phyloP scores from a whole-genome alignment of 2,888 invertebrate species.

The Phrixothrix hirtus region DNA sequence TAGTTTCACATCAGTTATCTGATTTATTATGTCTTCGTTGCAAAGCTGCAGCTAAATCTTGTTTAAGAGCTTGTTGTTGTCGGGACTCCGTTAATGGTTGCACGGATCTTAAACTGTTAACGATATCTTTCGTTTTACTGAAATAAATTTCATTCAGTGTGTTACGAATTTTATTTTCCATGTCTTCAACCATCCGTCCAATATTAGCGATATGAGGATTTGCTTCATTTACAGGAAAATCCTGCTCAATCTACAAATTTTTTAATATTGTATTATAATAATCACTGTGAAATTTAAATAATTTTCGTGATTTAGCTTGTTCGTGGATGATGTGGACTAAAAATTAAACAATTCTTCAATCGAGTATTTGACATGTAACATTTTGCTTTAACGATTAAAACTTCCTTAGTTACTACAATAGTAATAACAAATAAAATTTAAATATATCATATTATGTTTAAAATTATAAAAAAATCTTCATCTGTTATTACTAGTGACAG shows the following conservation, averaged over 20 bases:
- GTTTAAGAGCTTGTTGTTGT: slow-evolving; percentile 81
- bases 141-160: slow-evolving; percentile 99
- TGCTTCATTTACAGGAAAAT: slow-evolving; percentile 86
- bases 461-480: no score
- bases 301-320: no score
- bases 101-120: slow-evolving; percentile 79
- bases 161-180: slow-evolving; percentile 99
- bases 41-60: slow-evolving; percentile 82
- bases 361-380: no score
- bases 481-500: no score
- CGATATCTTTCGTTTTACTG: slow-evolving; percentile 98
- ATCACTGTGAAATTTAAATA: no score
- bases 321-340: no score
- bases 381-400: no score
- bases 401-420: no score
- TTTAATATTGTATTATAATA: no score
- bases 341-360: no score
- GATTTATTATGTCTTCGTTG: slow-evolving; percentile 78
- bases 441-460: no score
- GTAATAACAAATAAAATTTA: no score
- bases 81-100: slow-evolving; percentile 83
- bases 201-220: slow-evolving; percentile 98
- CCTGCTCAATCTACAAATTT: slow-evolving; percentile 77
- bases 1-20: slow-evolving; percentile 50
- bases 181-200: slow-evolving; percentile 98